Evolutionary conservation across 2,888 invertebrate genomes (phyloP), one percentile per base, ranked within the genome.

Genomic region (Agrochola circellaris): DNA sequence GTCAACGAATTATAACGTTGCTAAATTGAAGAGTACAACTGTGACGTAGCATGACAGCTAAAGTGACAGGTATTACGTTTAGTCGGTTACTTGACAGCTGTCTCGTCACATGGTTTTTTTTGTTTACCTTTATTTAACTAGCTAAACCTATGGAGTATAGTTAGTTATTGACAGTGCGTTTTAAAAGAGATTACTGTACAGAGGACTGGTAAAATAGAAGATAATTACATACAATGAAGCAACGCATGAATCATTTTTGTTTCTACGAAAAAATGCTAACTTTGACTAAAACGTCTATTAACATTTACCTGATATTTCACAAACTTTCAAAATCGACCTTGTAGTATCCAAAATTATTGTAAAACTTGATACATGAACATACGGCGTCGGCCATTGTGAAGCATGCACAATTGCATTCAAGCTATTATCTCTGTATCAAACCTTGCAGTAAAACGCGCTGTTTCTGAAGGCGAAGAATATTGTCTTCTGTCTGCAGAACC

Each of bases 291-390:
- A 38, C 13, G 45, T 42, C 54, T 70, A 17, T n/a, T 30, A 66
- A 65, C 38, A 83, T 64, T 77, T 62, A 56, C 72, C 58, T 30
- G 9, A 74, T 70, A 75, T 73, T 73, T 78, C 82, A 74, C 65
- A 70, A 79, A 62, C 79, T 87, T 88, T 83, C 87, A 83, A 85
- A 73, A 76, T 30, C 23, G 81, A 73, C 87, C 87, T 88, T 88
- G 82, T 60, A 58, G 73, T 70, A 77, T 82, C 69, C 60, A 69
- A 75, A 87, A 84, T 82, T 67, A 77, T 79, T 87, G 76, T 84
- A 78, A 76, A 73, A 75, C 85, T 61, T 38, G 54, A 81, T 62
- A 66, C 69, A n/a, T n/a, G n/a, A n/a, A n/a, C n/a, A 66, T 70
- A 66, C 75, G 20, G 48, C 66, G 38, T 4, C 65, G 65, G 30